phyloP scores from a whole-genome alignment of 1,140 invertebrate genomes.

The Adelges cooleyi region DNA sequence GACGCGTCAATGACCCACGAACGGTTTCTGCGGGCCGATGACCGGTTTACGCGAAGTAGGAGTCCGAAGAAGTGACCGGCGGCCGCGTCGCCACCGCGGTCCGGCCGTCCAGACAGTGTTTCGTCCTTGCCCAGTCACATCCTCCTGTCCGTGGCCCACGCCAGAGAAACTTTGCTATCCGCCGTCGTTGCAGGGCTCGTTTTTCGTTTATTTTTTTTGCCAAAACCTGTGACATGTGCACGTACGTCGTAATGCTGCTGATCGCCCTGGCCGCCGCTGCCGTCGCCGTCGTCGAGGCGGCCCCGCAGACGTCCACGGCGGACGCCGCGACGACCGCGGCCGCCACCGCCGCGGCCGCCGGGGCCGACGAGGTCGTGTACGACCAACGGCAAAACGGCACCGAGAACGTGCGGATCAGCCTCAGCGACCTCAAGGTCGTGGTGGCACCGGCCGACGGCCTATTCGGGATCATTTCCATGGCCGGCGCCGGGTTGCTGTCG shows the following conservation, averaged over 20 bases:
- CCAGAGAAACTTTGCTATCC: not conserved
- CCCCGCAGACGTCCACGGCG: not conserved
- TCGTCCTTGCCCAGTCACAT: not conserved
- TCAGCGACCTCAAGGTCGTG: constrained; percentile 52
- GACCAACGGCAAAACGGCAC: constrained; percentile 59
- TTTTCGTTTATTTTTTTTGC: not conserved
- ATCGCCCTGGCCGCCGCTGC: not conserved
- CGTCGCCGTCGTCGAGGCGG: not conserved
- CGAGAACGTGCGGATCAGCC: constrained; percentile 52
- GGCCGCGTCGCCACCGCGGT: no score
- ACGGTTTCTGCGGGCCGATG: not conserved
- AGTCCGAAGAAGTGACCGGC: not conserved
- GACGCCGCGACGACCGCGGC: not conserved
- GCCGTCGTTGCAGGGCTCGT: no score
- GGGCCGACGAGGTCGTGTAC: constrained; percentile 36
- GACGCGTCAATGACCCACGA: constrained; percentile 12
- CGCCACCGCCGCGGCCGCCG: not conserved
- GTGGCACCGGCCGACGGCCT: constrained; percentile 47
- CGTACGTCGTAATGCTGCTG: not conserved
- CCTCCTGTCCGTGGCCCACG: not conserved
- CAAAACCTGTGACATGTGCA: not conserved
- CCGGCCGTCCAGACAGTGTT: no score
- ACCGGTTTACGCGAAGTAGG: constrained; percentile 19
- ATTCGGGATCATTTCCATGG: constrained; percentile 24
- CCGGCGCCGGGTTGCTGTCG: not conserved